Evolutionary conservation across 1,140 invertebrate genomes (phyloP), one percentile per base, ranked within the genome.

Genomic region (Microplitis demolitor): DNA sequence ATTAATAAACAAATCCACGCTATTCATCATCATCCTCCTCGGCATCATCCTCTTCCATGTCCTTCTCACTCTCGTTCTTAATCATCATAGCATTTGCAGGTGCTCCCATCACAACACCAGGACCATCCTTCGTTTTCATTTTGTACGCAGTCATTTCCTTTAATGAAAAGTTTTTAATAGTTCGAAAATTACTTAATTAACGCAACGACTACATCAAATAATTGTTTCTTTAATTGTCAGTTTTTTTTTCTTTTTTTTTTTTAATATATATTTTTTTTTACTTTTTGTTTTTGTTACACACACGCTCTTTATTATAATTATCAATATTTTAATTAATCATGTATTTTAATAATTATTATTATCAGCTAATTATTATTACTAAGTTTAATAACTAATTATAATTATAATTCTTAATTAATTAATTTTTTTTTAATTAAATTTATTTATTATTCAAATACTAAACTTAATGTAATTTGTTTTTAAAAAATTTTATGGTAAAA

Each of bases 61-160:
- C 88, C 62, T 88, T 88, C 76, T 86, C 84, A 74, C 84, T 86
- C 68, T 90, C 90, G 72, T 90, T 89, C 77, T 90, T 90, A 77
- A 90, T 90, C 67, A 45, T 90, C 67, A 24, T 24, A 24, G 87
- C 87, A 73, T 87, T 86, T 76, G 88, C 77, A 84, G 82, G 73
- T 80, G 84, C 80, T 86, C 81, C 71, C 84, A 88, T 45, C 39
- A 45, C 11, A 45, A 45, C 78, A 75, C 84, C 85, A 72, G 87
- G 83, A 78, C 82, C 83, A 75, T 88, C 87, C 84, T 91, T 89
- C 80, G 89, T 84, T 85, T 91, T 92, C 86, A 93, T 93, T 87
- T 94, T 94, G 88, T 94, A 94, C 63, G 92, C 93, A 74, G 92
- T 93, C 92, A 93, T 92, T 87, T 93, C 92, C 91, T 92, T 78